phyloP scores from a whole-genome alignment of 2,113 vertebrate genomes.

The Myotis davidii region DNA sequence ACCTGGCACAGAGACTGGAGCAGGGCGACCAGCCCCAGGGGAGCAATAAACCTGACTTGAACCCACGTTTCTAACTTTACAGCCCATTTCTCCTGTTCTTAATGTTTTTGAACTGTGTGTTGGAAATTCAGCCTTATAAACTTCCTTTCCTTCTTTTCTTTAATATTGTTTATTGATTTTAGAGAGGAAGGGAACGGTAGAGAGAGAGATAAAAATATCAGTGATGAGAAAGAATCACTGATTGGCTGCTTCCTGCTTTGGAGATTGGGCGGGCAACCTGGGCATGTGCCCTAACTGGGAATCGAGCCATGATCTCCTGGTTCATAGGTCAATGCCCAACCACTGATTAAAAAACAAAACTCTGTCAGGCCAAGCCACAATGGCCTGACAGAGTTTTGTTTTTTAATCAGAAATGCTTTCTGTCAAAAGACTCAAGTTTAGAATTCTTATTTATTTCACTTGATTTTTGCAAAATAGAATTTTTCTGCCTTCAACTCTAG shows the following conservation, averaged over 20 bases:
- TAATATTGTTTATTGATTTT: too few species aligned
- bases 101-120: background rate
- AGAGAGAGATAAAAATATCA: too few species aligned
- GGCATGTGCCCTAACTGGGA: too few species aligned
- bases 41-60: background rate
- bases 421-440: slow-evolving; percentile 7
- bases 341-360: too few species aligned
- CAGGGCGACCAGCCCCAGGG: background rate
- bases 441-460: background rate
- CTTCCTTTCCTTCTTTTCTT: background rate
- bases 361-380: too few species aligned
- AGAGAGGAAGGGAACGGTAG: too few species aligned
- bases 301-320: too few species aligned
- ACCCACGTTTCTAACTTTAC: background rate
- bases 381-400: background rate
- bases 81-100: background rate
- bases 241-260: too few species aligned
- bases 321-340: too few species aligned
- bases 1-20: background rate
- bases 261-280: too few species aligned
- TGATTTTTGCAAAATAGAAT: slow-evolving; percentile 42
- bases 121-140: background rate
- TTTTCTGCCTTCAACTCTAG: slow-evolving; percentile 34
- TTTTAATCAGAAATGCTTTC: background rate
- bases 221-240: too few species aligned